These are phyloP conservation scores for Lacerta viridis DNA, from an alignment of 2,797 vertebrate species.

Conservation along the genomic window DNA sequence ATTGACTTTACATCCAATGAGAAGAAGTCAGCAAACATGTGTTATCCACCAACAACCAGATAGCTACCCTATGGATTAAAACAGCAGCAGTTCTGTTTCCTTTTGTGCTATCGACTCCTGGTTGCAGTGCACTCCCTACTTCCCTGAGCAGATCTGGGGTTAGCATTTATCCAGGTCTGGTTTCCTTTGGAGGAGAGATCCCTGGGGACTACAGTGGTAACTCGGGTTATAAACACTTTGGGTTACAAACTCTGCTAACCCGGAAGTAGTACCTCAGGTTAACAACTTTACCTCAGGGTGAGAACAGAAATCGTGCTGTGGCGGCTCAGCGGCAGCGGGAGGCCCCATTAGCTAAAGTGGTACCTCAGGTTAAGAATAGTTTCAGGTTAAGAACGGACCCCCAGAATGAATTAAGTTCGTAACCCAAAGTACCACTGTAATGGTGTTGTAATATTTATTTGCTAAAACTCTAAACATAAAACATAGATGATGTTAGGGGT, in stretches of 20 bases:
- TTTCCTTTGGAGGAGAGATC: background rate
- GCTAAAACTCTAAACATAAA: background rate
- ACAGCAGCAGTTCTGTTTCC: background rate
- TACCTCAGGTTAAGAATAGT: too few relatives aligned
- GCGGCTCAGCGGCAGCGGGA: too few relatives aligned
- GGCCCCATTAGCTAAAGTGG: too few relatives aligned
- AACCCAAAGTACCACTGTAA: too few relatives aligned
- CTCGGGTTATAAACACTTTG: too few relatives aligned
- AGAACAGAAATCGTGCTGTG: too few relatives aligned
- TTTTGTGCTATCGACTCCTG: background rate
- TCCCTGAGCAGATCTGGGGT: background rate
- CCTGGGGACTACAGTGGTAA: background rate
- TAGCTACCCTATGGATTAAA: background rate
- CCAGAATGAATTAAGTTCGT: too few relatives aligned
- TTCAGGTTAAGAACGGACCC: too few relatives aligned
- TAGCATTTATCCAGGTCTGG: background rate
- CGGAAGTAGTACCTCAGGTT: too few relatives aligned
- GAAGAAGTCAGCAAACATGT: background rate
- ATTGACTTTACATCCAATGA: background rate
- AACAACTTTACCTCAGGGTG: too few relatives aligned
- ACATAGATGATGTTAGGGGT: too few relatives aligned
- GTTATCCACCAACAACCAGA: background rate
- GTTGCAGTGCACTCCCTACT: background rate
- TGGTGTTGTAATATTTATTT: background rate
- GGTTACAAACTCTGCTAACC: too few relatives aligned